Base-by-base conservation (phyloP, 2,888 invertebrate genomes). In the Rhagonycha lutea region DNA sequence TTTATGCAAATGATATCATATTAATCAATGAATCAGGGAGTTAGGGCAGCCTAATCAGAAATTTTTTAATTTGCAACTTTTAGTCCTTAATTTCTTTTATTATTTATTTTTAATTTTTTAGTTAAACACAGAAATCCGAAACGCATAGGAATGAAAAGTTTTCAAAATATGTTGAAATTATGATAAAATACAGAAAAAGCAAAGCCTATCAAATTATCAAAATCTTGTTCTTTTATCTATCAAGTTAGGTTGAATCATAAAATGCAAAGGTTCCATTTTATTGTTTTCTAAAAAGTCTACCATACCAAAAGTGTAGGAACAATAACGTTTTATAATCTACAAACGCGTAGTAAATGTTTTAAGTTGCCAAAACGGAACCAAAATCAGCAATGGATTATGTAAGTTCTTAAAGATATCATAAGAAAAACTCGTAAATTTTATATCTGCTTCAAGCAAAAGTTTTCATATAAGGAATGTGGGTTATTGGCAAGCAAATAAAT, bases 401-500 rank as follows among this genome's bases (percentile, higher is more conserved):
- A 47, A 72, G 76, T 76, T 72, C 72, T 70, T 76, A 73, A 29
- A 72, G 69, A 72, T 72, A 72, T 75, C 74, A 72, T 72, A 72
- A 72, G 75, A 70, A 69, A 76, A 75, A 70, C 76, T 76, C 76
- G 76, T 76, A 76, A 76, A 76, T 76, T 76, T 76, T 76, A 76
- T 73, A 62, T 73, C 70, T 76, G 76, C 76, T 68, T 69, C 65
- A 73, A 73, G 76, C 76, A 73, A 75, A 72, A 73, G 75, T 75
- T 76, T 67, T 69, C 61, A 69, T 73, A 76, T 76, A 76, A 72
- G 72, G 70, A 76, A 76, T 76, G 76, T 68, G 72, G 76, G 47
- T 76, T 76, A 76, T 76, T 76, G 76, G 76, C 76, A 68, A 76
- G 76, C 76, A 76, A 76, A 76, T 76, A 76, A 76, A 76, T 76